Evolutionary conservation across 2,888 invertebrate genomes (phyloP), one percentile per base, ranked within the genome.

Genomic region (Cheilosia vernalis): DNA sequence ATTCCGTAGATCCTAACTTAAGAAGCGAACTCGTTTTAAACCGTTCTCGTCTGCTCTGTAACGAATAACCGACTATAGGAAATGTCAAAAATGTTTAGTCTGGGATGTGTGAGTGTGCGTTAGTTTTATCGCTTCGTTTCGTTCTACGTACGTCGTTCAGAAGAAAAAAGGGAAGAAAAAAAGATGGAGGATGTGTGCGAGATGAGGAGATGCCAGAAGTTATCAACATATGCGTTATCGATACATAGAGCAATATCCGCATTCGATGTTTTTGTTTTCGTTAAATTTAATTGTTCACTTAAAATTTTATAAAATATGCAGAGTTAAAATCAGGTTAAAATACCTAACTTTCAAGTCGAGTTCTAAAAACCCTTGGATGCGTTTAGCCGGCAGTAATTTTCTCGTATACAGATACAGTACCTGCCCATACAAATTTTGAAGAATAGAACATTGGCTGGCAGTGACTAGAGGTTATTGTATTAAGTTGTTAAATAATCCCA

Each of bases 51-150:
- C 44, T 27, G 27, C 27, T 27, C 27, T 76, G 76, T 77, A 76
- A 77, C 70, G 80, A 85, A 85, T 49, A 56, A 13, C 51, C 51
- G 51, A 81, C 70, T 61, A 77, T 10, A 58, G 70, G 66, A 67
- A 85, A 81, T 81, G 85, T 85, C 85, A 85, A 76, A 85, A 15
- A 51, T 51, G 24, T 58, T 17, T 56, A n/a, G 19, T 24, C 19
- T 17, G 9, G 21, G 30, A 37, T n/a, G 64, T 55, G 17, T 27
- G 78, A 56, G 53, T 56, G 49, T 30, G 76, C 53, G 44, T 64
- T 30, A 17, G 21, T 24, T 61, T 69, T 63, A 69, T 64, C 69
- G 58, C 49, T 85, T 70, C 37, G 24, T 19, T 64, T 64, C 6
- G 10, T 49, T 51, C 42, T 13, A 15, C n/a, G 21, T 24, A 61